A percentile compares a stretch with the other conserved stretches of the same genome.
phyloP scores from a whole-genome alignment of 2,797 vertebrate genomes.

The Micropoecilia bifurca region DNA sequence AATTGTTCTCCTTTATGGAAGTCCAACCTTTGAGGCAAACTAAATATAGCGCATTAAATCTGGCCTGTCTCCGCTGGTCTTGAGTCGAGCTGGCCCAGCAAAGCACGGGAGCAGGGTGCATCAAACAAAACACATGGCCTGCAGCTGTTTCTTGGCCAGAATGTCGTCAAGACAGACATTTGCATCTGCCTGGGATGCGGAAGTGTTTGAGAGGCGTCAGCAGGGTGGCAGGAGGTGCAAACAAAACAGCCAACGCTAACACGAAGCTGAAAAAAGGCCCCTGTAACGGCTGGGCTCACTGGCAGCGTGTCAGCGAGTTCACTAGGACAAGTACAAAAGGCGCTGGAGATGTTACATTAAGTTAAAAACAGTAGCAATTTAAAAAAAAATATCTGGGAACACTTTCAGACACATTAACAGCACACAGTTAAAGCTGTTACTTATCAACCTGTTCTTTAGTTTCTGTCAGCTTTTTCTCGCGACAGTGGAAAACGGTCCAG shows the following conservation, averaged over 20 bases:
- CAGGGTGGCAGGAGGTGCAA: constrained; percentile 46
- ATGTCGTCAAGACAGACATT: constrained; percentile 69
- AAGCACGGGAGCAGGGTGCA: constrained; percentile 50
- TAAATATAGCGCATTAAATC: constrained; percentile 50
- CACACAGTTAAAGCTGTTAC: not conserved
- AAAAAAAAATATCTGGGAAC: not conserved
- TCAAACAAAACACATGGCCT: constrained; percentile 56
- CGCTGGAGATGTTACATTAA: not conserved
- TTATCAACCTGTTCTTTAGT: constrained; percentile 15
- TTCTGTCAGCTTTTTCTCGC: constrained; percentile 14
- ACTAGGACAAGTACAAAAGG: constrained; percentile 26
- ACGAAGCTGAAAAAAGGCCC: constrained; percentile 25
- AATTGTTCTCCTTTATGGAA: constrained; percentile 45
- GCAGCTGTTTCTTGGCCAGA: constrained; percentile 63
- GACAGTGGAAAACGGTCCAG: not conserved
- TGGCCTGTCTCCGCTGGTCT: constrained; percentile 48
- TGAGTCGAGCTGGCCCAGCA: constrained; percentile 47
- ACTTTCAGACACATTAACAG: not conserved
- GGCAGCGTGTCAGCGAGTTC: constrained; percentile 33
- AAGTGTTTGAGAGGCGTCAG: constrained; percentile 58
- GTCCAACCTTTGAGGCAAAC: constrained; percentile 30
- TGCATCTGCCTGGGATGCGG: constrained; percentile 68
- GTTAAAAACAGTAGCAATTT: constrained; percentile 1
- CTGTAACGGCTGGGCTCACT: constrained; percentile 25
- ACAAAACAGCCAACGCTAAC: constrained; percentile 52